phyloP scores from a whole-genome alignment of 2,113 vertebrate genomes.

The Actinemys pallida region DNA sequence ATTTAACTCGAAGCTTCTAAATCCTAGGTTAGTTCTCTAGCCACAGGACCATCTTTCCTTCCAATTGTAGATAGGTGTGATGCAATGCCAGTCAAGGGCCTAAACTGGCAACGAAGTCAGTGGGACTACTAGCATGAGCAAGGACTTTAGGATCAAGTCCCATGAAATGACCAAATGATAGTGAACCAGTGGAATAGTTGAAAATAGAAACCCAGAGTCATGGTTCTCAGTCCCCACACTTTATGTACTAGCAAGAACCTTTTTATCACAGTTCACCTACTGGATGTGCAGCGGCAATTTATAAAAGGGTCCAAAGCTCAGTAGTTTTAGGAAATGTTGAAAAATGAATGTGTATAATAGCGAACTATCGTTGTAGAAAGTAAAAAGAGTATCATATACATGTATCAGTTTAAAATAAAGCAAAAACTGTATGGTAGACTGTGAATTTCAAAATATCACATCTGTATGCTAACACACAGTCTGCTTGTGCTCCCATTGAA shows the following conservation, averaged over 20 bases:
- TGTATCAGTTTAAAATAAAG: rapidly evolving
- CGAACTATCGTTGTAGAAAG: not conserved
- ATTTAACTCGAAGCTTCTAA: no score
- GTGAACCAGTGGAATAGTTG: not conserved
- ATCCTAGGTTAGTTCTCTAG: no score
- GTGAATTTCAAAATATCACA: not conserved
- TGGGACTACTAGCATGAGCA: not conserved
- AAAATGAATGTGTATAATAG: rapidly evolving
- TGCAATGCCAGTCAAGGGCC: not conserved
- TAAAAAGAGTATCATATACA: rapidly evolving
- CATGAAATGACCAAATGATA: not conserved
- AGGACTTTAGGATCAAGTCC: not conserved
- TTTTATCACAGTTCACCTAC: not conserved
- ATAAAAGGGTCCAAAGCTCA: rapidly evolving
- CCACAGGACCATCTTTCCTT: no score
- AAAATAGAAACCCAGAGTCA: not conserved
- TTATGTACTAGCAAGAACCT: not conserved
- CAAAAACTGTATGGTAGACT: not conserved
- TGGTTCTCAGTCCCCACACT: not conserved
- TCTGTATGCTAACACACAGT: not conserved
- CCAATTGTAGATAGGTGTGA: not conserved
- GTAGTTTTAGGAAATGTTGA: not conserved
- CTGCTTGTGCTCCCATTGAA: rapidly evolving
- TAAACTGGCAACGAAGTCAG: not conserved
- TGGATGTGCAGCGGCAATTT: not conserved